Evolutionary conservation across 2,797 vertebrate genomes (phyloP), one percentile per base, ranked within the genome.

Genomic region (Tolypeutes matacus): DNA sequence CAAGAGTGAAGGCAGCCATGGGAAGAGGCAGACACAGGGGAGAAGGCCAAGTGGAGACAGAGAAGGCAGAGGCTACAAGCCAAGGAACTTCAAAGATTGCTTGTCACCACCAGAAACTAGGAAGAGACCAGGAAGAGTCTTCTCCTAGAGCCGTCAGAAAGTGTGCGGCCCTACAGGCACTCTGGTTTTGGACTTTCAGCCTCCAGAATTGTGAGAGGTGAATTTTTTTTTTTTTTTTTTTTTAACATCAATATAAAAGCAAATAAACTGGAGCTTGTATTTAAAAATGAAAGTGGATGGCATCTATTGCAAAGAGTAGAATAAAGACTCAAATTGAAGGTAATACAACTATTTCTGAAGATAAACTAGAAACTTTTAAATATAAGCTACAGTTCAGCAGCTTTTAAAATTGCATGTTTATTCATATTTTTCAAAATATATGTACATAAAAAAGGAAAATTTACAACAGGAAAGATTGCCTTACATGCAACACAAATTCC

Each of bases 401-500:
- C 95, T 96, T 97, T 97, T 97, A 97, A 97, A 97, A 97, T 91
- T 97, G 91, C 91, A 93, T 97, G 97, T 97, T 97, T 97, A 97
- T 97, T 97, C 89, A 80, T 97, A 97, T 97, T 97, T 97, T 96
- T 97, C 97, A 97, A 97, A 97, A 97, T 97, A 97, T 97, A 97
- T 97, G 97, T 97, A 97, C 97, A 97, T 97, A 94, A 97, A 97
- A 97, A 97, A 97, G 97, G 97, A 97, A 97, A 97, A 97, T 97
- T 97, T 97, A 97, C 97, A 97, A 97, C 97, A 97, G 97, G 97
- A 97, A 97, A 97, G 97, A 97, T 97, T 97, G 97, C 97, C 95
- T 97, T 97, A 97, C 97, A 97, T 97, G 97, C 97, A 97, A 97
- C 97, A 97, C 95, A 94, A 96, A 97, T 97, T 91, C 95, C 97